Evolutionary conservation across 2,888 invertebrate species (phyloP), one percentile per base, ranked within the genome.

Genomic region (Apodemia mormo): DNA sequence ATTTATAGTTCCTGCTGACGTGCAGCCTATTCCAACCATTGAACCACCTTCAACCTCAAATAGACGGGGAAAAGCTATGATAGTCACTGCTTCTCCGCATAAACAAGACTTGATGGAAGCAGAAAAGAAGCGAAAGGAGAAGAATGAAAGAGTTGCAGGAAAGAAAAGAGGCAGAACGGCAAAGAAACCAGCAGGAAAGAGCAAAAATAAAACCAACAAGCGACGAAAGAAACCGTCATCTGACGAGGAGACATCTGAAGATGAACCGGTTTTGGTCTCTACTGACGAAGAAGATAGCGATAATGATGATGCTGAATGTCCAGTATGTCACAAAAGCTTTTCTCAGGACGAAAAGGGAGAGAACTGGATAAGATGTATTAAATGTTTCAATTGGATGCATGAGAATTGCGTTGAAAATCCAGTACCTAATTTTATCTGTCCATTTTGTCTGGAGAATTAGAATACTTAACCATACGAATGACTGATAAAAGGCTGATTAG

Each of bases 21-120:
- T 75, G 22, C 76, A 76, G 54, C 74, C 76, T 56, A 22, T 74
- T 70, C 73, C 68, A 30, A 65, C 69, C 0, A 66, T 73, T 73
- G 69, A 73, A 54, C 58, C 70, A 72, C 72, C 71, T 73, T 72
- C 70, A 69, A 70, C 71, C 10, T 74, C 72, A 69, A 72, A 68
- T 68, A 72, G 65, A 49, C 67, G 65, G 29, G 70, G 72, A 22
- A 68, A 66, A 70, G 67, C 72, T 45, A 68, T 70, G 70, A 52
- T 70, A 72, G 67, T 72, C 65, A 72, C 69, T 37, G 72, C 66
- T 43, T 65, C 70, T 54, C 69, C 67, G 30, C 70, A 72, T 54
- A 68, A 72, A 67, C 64, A 68, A 67, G 70, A 67, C 7, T 64
- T 61, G 45, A 67, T 66, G 40, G 56, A 65, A 14, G 69, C 61